Conservation (phyloP, 2,888 invertebrate genomes). For the Protula sp. region DNA sequence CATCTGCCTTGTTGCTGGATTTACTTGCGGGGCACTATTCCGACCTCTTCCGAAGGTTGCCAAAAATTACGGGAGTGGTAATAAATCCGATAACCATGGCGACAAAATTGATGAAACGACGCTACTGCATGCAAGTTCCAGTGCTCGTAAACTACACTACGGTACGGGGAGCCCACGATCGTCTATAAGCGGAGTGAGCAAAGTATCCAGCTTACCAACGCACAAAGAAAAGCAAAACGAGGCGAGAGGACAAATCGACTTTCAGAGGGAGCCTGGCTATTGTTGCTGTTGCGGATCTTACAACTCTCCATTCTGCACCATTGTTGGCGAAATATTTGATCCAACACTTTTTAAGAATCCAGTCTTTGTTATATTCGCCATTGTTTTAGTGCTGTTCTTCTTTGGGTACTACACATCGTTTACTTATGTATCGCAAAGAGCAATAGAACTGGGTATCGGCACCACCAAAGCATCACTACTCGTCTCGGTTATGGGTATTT, state of each 20-base stretch:
- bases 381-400: slow-evolving; percentile 11
- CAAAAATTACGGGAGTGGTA: neutral
- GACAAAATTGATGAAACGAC: neutral
- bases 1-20: slow-evolving; percentile 1
- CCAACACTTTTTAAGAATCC: slow-evolving; percentile 4
- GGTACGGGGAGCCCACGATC: neutral
- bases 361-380: slow-evolving; percentile 12
- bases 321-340: neutral
- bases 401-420: slow-evolving; percentile 24
- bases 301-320: neutral
- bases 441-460: slow-evolving; percentile 10
- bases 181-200: neutral
- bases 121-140: neutral
- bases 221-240: neutral
- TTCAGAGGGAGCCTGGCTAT: neutral
- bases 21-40: slow-evolving; percentile 7
- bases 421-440: slow-evolving; percentile 17
- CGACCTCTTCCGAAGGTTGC: slow-evolving; percentile 9
- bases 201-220: neutral
- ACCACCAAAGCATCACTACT: slow-evolving; percentile 9
- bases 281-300: too few relatives aligned
- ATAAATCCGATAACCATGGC: too few relatives aligned
- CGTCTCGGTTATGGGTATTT: slow-evolving; percentile 18
- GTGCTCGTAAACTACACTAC: neutral
- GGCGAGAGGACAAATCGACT: too few relatives aligned